phyloP scores from a whole-genome alignment of 2,113 vertebrate species.

The Struthio camelus region DNA sequence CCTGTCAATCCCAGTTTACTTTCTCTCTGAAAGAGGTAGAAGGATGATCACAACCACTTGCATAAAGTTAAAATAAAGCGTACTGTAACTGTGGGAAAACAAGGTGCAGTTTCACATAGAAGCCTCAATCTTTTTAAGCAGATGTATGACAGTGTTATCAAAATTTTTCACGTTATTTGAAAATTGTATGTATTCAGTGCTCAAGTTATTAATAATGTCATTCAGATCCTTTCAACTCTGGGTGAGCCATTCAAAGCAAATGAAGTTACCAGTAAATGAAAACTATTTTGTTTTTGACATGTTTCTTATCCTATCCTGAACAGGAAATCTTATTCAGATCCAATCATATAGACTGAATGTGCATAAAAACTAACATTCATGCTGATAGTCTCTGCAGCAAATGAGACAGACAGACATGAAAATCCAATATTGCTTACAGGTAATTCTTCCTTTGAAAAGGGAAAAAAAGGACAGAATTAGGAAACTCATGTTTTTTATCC shows the following conservation, averaged over 20 bases:
- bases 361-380: neutral
- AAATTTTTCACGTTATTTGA: neutral
- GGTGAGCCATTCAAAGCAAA: neutral
- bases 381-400: neutral
- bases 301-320: neutral
- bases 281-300: neutral
- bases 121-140: neutral
- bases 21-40: neutral
- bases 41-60: neutral
- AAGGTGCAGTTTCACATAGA: neutral
- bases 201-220: neutral
- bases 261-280: neutral
- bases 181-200: neutral
- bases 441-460: neutral
- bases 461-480: neutral
- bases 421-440: neutral
- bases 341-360: neutral
- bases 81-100: neutral
- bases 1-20: neutral
- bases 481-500: neutral
- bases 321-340: neutral
- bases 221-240: neutral
- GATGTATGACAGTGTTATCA: neutral
- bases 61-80: neutral
- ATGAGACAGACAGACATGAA: neutral